phyloP scores from a whole-genome alignment of 2,797 vertebrate species.

The Oryzias sinensis region DNA sequence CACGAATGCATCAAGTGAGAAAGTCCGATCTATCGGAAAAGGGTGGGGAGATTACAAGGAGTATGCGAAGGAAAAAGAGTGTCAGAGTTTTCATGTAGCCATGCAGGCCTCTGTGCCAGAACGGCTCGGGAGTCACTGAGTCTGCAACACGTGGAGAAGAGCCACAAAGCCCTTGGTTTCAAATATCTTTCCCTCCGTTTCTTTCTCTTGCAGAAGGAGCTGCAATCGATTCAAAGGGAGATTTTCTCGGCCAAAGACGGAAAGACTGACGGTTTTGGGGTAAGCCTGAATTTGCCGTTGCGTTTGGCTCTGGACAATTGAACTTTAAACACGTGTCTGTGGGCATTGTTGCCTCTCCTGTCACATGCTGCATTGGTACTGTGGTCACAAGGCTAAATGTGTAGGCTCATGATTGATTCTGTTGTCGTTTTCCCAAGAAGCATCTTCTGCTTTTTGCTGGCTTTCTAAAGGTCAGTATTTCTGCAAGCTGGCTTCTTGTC shows the following conservation, averaged over 20 bases:
- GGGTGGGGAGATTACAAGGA: constrained; percentile 56
- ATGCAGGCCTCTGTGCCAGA: constrained; percentile 47
- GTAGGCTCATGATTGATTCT: constrained; percentile 15
- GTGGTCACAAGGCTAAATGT: constrained; percentile 17
- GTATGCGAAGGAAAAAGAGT: constrained; percentile 53
- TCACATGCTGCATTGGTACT: constrained; percentile 37
- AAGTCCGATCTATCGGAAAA: constrained; percentile 53
- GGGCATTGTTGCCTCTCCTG: constrained; percentile 36
- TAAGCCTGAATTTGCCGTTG: constrained; percentile 72
- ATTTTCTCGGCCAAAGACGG: constrained; percentile 62
- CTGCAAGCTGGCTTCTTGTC: constrained; percentile 10
- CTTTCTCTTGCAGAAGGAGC: constrained; percentile 60
- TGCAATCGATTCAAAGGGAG: constrained; percentile 67
- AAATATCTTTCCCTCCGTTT: constrained; percentile 60
- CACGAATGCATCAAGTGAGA: constrained; percentile 40
- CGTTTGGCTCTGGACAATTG: constrained; percentile 57
- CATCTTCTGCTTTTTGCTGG: constrained; percentile 24
- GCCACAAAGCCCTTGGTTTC: constrained; percentile 66
- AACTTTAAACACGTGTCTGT: constrained; percentile 36
- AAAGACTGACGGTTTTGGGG: constrained; percentile 73
- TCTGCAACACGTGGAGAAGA: constrained; percentile 72
- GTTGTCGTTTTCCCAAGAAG: constrained; percentile 18
- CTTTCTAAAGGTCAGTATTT: constrained; percentile 16
- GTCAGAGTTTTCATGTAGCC: constrained; percentile 58
- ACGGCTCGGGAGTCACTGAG: constrained; percentile 60